Conservation (phyloP, 2,888 invertebrate species). For the Chydorus sphaericus region DNA sequence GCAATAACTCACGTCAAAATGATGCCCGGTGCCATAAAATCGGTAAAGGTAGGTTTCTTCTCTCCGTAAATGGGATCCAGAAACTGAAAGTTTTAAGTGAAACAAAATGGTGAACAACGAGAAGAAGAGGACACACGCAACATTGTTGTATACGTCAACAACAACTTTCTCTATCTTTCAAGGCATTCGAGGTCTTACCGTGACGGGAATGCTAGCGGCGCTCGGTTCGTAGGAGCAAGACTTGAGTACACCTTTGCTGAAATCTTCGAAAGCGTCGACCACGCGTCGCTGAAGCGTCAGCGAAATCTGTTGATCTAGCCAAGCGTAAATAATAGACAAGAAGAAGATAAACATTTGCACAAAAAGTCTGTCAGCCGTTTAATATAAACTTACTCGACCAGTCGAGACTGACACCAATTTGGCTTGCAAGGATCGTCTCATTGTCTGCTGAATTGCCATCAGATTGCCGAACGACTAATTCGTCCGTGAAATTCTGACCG, state of each 20-base stretch:
- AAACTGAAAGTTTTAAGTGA: slow-evolving; percentile 14
- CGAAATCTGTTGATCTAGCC: slow-evolving; percentile 16
- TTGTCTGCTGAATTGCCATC: slow-evolving; percentile 18
- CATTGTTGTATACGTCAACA: not conserved
- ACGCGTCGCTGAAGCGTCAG: slow-evolving; percentile 14
- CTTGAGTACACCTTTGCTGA: slow-evolving; percentile 10
- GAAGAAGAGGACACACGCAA: not conserved
- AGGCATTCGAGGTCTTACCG: slow-evolving; percentile 3
- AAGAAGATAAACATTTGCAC: too few species aligned
- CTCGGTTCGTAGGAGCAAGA: slow-evolving; percentile 13
- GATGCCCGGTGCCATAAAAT: slow-evolving; percentile 35
- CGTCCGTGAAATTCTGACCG: slow-evolving; percentile 26
- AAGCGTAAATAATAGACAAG: too few species aligned
- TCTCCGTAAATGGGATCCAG: slow-evolving; percentile 20
- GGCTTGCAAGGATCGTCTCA: slow-evolving; percentile 21
- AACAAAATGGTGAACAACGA: not conserved
- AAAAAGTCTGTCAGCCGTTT: not conserved
- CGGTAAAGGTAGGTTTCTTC: slow-evolving; percentile 29
- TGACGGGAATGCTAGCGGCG: slow-evolving; percentile 13
- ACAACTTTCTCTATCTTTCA: not conserved
- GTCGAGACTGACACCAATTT: slow-evolving; percentile 23
- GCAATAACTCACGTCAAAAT: slow-evolving; percentile 23
- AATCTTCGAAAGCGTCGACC: slow-evolving; percentile 15
- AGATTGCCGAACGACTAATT: slow-evolving; percentile 19
- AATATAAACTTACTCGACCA: slow-evolving; percentile 24